phyloP scores from a whole-genome alignment of 2,888 invertebrate species.

The Nephrotoma flavescens region DNA sequence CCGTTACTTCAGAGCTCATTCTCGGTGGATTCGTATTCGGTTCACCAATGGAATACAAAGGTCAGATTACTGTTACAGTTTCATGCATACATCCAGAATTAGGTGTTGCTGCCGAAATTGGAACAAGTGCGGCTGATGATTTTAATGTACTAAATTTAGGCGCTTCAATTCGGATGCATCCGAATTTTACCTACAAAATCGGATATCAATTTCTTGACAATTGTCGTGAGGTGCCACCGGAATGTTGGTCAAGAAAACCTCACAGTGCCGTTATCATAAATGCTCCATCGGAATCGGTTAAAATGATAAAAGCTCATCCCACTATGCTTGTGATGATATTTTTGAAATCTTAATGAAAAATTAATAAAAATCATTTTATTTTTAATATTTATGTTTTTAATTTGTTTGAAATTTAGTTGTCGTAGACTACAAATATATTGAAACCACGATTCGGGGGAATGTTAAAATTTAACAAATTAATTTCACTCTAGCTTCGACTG shows the following conservation, averaged over 20 bases:
- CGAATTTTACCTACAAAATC: not conserved
- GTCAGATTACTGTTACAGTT: not conserved
- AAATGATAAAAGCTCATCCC: not conserved
- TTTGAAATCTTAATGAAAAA: not conserved
- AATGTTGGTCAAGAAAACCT: not conserved
- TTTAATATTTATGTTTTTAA: no score
- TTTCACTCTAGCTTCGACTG: no score
- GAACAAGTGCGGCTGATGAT: not conserved
- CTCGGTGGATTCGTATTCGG: not conserved
- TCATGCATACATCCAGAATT: not conserved
- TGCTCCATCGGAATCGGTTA: not conserved
- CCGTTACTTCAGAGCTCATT: not conserved
- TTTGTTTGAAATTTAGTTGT: no score
- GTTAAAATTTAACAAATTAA: no score
- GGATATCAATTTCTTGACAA: no score
- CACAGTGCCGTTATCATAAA: not conserved
- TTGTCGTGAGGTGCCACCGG: not conserved
- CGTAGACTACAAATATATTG: no score
- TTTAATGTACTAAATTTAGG: not conserved
- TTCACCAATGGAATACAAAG: not conserved
- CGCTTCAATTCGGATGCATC: not conserved
- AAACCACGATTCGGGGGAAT: no score
- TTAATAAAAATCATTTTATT: no score
- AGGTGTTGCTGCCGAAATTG: not conserved
- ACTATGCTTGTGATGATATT: not conserved